These are phyloP conservation scores for Brienomyrus longianalis DNA, from an alignment of 2,113 vertebrate genomes.

Conservation along the genomic window DNA sequence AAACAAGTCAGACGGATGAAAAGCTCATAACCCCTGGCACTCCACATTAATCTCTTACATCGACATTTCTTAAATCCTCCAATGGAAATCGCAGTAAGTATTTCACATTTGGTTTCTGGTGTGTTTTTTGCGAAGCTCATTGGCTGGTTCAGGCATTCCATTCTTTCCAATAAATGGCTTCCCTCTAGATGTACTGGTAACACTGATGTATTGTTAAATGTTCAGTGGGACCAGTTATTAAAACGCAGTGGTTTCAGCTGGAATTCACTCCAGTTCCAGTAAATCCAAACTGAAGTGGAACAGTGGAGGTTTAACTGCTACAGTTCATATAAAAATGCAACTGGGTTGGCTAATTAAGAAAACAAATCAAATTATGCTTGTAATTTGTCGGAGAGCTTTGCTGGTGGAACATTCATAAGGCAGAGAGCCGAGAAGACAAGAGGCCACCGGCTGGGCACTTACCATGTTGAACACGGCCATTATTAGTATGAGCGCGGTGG, in stretches of 20 bases:
- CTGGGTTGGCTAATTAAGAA: background rate
- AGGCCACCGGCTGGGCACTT: slow-evolving; percentile 40
- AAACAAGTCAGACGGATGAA: background rate
- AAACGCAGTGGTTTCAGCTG: background rate
- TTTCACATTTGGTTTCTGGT: background rate
- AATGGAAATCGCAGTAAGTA: background rate
- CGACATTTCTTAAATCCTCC: background rate
- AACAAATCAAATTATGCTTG: background rate
- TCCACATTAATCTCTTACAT: background rate
- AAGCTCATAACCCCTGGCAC: background rate
- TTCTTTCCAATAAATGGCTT: background rate
- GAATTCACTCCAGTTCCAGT: background rate
- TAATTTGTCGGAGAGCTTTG: background rate
- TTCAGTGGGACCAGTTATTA: background rate
- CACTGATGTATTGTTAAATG: background rate
- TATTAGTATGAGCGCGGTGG: slow-evolving; percentile 79
- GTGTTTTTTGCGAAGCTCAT: background rate
- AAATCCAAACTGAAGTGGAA: background rate
- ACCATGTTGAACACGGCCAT: slow-evolving; percentile 99
- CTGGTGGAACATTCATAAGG: background rate
- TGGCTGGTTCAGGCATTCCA: background rate
- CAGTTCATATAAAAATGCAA: background rate
- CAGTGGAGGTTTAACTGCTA: background rate
- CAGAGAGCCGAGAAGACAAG: background rate
- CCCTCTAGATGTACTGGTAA: background rate